phyloP scores from a whole-genome alignment of 2,797 vertebrate genomes.

The Xenopus petersii region DNA sequence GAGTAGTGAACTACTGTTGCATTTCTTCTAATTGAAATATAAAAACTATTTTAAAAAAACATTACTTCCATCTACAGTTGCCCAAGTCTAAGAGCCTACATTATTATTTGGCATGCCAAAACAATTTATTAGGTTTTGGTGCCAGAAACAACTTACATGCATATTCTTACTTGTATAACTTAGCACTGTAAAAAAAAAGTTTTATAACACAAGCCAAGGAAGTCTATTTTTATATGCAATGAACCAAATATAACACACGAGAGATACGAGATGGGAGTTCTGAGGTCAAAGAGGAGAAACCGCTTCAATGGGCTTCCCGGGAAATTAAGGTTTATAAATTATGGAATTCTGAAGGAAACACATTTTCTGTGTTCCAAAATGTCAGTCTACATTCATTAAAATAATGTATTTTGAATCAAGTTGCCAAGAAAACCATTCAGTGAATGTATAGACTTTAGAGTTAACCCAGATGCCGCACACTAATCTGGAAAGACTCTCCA shows the following conservation, averaged over 20 bases:
- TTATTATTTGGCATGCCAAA: constrained; percentile 50
- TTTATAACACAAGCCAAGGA: constrained; percentile 30
- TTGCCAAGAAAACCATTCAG: constrained; percentile 53
- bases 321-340: constrained; percentile 59
- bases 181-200: constrained; percentile 34
- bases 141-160: constrained; percentile 45
- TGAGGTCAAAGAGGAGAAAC: constrained; percentile 56
- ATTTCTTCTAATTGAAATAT: background rate
- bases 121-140: constrained; percentile 49
- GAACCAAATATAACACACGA: constrained; percentile 47
- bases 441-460: constrained; percentile 11
- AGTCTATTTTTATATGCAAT: constrained; percentile 49
- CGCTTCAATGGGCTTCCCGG: constrained; percentile 59
- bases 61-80: constrained; percentile 7
- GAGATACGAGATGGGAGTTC: constrained; percentile 56
- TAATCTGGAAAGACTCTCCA: background rate
- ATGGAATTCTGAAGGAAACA: constrained; percentile 53
- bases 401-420: constrained; percentile 53
- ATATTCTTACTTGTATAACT: constrained; percentile 32
- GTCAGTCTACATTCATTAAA: constrained; percentile 59
- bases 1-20: too few species aligned
- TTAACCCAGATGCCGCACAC: constrained; percentile 25
- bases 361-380: constrained; percentile 58
- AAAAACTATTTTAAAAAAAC: background rate
- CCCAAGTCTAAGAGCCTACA: background rate